Evolutionary conservation across 2,113 vertebrate genomes (phyloP).

Genomic region (Colistium nudipinnis): DNA sequence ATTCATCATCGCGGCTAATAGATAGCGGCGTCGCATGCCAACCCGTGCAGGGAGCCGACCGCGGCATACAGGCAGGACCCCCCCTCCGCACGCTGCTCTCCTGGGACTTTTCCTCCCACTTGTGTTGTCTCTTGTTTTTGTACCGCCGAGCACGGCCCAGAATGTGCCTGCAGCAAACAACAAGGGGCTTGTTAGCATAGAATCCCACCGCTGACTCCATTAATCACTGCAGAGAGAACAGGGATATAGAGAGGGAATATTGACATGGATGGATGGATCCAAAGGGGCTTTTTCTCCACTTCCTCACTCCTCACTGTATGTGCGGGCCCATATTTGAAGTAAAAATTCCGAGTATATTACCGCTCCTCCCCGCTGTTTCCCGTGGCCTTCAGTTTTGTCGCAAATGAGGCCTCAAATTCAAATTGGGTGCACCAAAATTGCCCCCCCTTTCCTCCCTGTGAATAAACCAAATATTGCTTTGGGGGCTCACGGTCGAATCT

Average conservation of each 20-base stretch:
- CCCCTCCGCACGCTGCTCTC: conserved; percentile 59
- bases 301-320: conserved; percentile 49
- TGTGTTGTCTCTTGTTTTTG: conserved; percentile 74
- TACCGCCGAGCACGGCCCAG: conserved; percentile 47
- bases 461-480: conserved; percentile 59
- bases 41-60: conserved; percentile 40
- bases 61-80: conserved; percentile 66
- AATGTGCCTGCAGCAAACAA: conserved; percentile 73
- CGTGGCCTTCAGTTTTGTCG: conserved; percentile 21
- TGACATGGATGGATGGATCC: conserved; percentile 79
- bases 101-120: conserved; percentile 69
- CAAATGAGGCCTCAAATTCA: conserved; percentile 49
- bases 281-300: conserved; percentile 64
- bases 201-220: conserved; percentile 79
- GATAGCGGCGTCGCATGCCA: conserved; percentile 59
- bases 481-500: conserved; percentile 34
- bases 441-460: conserved; percentile 44
- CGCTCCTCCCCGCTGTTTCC: conserved; percentile 47
- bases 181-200: conserved; percentile 78
- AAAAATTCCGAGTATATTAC: conserved; percentile 70
- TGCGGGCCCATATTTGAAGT: conserved; percentile 63
- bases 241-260: conserved; percentile 68
- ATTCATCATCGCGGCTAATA: conserved; percentile 77
- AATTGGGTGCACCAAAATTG: conserved; percentile 46
- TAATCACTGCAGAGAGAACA: conserved; percentile 79